These are phyloP conservation scores for Microplitis deprimator DNA, from an alignment of 2,888 invertebrate genomes.

Conservation along the genomic window DNA sequence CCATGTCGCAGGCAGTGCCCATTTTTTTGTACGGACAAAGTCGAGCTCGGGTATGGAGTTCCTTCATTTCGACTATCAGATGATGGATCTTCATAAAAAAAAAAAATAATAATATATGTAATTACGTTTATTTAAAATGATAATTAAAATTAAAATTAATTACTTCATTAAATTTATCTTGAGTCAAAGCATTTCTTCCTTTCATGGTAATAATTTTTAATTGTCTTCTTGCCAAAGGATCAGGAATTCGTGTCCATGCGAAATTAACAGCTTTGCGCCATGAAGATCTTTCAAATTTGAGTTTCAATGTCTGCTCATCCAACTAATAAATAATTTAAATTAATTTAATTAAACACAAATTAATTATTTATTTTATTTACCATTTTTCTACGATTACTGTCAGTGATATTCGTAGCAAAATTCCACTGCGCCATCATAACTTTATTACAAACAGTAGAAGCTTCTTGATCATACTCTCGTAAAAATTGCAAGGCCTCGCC, in stretches of 20 bases:
- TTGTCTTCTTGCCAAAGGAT: constrained; percentile 79
- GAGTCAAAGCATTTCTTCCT: constrained; percentile 82
- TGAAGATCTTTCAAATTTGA: constrained; percentile 83
- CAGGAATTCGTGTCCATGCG: constrained; percentile 79
- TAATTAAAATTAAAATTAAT: constrained; percentile 21
- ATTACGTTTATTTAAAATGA: not conserved
- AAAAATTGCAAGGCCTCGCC: constrained; percentile 82
- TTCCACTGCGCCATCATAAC: constrained; percentile 83
- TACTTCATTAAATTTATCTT: constrained; percentile 83
- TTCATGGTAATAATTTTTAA: constrained; percentile 80
- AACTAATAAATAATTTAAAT: constrained; percentile 57
- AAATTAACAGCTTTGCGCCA: constrained; percentile 82
- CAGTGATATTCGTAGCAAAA: constrained; percentile 84
- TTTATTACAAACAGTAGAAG: constrained; percentile 80
- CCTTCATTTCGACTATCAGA: constrained; percentile 84
- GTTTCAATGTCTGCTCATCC: constrained; percentile 80
- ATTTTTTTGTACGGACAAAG: constrained; percentile 79
- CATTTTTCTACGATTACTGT: constrained; percentile 80
- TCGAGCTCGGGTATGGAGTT: constrained; percentile 80
- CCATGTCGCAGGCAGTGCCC: constrained; percentile 68
- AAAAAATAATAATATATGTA: not conserved
- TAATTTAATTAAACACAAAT: not conserved
- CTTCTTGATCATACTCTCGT: constrained; percentile 81
- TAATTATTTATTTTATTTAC: constrained; percentile 55
- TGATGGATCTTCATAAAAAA: constrained; percentile 77